Evolutionary conservation across 2,113 vertebrate species (phyloP), one percentile per base, ranked within the genome.

Genomic region (Calyptommatus sinebrachiatus): DNA sequence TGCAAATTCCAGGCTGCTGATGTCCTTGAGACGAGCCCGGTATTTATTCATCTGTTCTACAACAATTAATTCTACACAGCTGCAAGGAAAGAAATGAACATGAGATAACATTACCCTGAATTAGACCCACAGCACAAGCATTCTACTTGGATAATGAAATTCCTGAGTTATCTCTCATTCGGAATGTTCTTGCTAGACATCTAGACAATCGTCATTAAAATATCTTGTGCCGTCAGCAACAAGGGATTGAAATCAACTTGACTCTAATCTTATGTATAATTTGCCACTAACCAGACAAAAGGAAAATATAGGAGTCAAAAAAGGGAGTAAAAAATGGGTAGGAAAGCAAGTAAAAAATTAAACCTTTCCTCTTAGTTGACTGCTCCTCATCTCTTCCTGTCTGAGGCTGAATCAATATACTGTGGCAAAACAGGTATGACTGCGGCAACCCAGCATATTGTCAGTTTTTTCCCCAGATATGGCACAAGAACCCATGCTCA

Each of bases 21-120:
- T 99, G 90, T 99, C 99, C 94, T 99, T 99, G 79, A 99, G 95
- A 72, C 98, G 95, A 77, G 98, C 96, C 83, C 93, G 97, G 88
- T 99, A 99, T 89, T 99, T 99, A 91, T 97, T 98, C 97, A 99
- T 99, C 90, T 99, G 99, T 89, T 99, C 98, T 1, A 96, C 91
- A 86, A 99, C 96, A 76, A 99, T 96, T 76, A 99, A 91, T 82
- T 99, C 98, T 50, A 99, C 97, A 8, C 99, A 99, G 74, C 99
- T 99, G 66, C 5, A 86, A 2, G 76, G 63, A 24, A 86, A 71
- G 80, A 72, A 18, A 12, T 80, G 62, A n/a, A 60, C 81, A 28
- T 66, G 14, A 21, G 76, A 88, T 60, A 70, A 0, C 31, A 21
- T 73, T 16, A 86, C 0, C 68, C 67, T 85, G 41, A 7, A 78